Base-by-base conservation (phyloP, 2,888 invertebrate species). In the Lingula anatina region DNA sequence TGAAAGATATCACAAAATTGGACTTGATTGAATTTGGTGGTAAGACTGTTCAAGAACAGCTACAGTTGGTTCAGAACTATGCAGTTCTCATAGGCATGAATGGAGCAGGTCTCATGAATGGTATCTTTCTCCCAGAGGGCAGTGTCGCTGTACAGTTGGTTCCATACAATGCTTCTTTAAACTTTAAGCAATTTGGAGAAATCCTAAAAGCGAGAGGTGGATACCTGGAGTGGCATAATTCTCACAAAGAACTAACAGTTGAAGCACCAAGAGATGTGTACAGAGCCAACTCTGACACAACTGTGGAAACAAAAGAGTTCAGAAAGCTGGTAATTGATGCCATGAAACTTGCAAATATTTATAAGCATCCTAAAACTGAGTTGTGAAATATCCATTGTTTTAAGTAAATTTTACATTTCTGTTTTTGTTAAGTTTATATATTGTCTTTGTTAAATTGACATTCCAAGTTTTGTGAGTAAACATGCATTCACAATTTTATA, bases 41-140 rank as follows among this genome's bases (percentile, higher is more conserved):
- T 27, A 40, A 56, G 38, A 49, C 58, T n/a, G 60, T 59, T 26
- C 51, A 52, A 42, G 55, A 64, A 45, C 66, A 66, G 62, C 65
- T 62, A 53, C 45, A 60, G 48, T 47, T 51, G 37, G 58, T 67
- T 18, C 66, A 67, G 47, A 51, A 57, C 7, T 66, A 59, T 46
- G 49, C 56, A 25, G 60, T 68, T 1, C 40, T 68, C 27, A 55
- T 62, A 28, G 66, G 65, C 2, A 59, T 68, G 53, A 68, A 68
- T 57, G 68, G 68, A 38, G 68, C 68, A 27, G 68, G 68, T 23
- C 55, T 68, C 5, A 65, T 57, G 44, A 68, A 68, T 53, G 63
- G 58, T 28, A 23, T 68, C 1, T 68, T 60, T 47, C 50, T 64
- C 5, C 65, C 64, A 5, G 45, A 51, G n/a, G 44, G 50, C 27